Evolutionary conservation across 2,113 vertebrate species (phyloP).

Genomic region (Lepisosteus oculatus): DNA sequence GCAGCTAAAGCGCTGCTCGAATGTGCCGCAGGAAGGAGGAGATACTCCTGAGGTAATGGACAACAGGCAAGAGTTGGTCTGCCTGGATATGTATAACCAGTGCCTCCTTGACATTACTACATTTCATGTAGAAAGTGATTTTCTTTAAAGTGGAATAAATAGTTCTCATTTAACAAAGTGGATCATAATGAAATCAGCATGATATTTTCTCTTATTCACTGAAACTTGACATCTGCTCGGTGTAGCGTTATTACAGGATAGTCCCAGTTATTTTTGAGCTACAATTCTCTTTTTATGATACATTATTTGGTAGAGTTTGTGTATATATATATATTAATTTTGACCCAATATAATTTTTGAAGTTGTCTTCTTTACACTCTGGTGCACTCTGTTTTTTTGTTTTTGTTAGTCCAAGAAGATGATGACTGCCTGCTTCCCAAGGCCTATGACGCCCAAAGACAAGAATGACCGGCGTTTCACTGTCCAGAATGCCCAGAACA

Average conservation of each 20-base stretch:
- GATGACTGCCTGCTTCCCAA: constrained; percentile 79
- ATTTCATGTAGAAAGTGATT: no score
- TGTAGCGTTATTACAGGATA: not conserved
- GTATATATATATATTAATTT: not conserved
- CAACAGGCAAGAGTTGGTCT: not conserved
- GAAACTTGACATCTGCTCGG: no score
- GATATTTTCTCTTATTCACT: not conserved
- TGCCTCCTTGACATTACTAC: no score
- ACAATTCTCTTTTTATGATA: not conserved
- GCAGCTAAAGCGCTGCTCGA: constrained; percentile 55
- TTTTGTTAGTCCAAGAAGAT: constrained; percentile 67
- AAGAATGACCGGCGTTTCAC: constrained; percentile 49
- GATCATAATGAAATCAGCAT: not conserved
- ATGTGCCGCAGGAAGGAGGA: constrained; percentile 52
- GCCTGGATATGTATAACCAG: not conserved
- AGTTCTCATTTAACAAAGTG: no score
- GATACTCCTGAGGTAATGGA: constrained; percentile 70
- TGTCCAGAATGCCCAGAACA: constrained; percentile 22
- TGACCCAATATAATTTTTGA: not conserved
- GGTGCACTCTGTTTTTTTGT: not conserved
- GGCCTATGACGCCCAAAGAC: constrained; percentile 75
- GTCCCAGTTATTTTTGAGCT: not conserved
- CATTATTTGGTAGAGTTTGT: not conserved
- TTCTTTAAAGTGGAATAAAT: not conserved
- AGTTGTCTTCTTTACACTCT: not conserved